phyloP scores from a whole-genome alignment of 2,797 vertebrate species.

The Okamejei kenojei region DNA sequence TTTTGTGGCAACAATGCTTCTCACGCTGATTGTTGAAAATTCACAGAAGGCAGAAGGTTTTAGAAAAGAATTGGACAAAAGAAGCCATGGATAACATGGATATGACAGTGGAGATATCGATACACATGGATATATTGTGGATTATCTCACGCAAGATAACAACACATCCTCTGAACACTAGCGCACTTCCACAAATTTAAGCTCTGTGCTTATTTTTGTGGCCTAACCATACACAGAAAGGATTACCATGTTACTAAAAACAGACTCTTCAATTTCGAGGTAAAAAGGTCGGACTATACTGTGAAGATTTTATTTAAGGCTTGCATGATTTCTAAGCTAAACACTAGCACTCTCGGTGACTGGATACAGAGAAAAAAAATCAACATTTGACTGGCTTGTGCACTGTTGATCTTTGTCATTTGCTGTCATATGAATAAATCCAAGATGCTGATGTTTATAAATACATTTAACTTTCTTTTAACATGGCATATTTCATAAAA shows the following conservation, averaged over 20 bases:
- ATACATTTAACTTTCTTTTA: not conserved
- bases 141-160: not conserved
- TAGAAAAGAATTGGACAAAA: not conserved
- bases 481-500: not conserved
- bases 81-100: not conserved
- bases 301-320: no score
- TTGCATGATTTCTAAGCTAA: no score
- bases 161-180: not conserved
- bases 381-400: not conserved
- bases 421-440: conserved; percentile 1
- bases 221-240: not conserved
- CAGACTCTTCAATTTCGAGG: not conserved
- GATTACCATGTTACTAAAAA: not conserved
- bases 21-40: not conserved
- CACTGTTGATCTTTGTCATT: conserved; percentile 11
- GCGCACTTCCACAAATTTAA: not conserved
- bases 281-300: not conserved
- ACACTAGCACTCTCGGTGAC: no score
- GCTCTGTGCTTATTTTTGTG: not conserved
- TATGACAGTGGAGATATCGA: no score
- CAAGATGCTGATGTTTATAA: not conserved
- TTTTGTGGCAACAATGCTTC: not conserved
- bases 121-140: no score
- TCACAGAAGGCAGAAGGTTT: not conserved
- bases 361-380: not conserved